phyloP scores from a whole-genome alignment of 2,888 invertebrate species.

The Petrolisthes manimaculis region DNA sequence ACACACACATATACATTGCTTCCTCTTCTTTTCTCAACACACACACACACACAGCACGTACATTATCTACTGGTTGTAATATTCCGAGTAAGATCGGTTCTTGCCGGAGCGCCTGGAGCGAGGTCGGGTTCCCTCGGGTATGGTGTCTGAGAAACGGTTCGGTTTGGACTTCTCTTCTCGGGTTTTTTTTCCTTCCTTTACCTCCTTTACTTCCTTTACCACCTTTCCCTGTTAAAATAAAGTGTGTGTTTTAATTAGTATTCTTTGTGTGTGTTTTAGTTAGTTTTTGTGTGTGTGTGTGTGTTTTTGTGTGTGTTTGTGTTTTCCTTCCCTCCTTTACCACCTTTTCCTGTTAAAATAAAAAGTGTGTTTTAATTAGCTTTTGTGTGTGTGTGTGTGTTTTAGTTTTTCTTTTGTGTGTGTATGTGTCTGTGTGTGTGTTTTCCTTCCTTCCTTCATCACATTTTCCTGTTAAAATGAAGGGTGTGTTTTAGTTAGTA shows the following conservation, averaged over 20 bases:
- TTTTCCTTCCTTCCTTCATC: too few relatives aligned
- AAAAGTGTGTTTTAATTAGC: background rate
- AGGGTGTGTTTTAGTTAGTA: background rate
- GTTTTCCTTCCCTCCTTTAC: too few relatives aligned
- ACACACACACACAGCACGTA: too few relatives aligned
- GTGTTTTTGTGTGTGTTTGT: background rate
- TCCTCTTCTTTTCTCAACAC: too few relatives aligned
- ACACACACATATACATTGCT: too few relatives aligned
- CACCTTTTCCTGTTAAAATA: too few relatives aligned
- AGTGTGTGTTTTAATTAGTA: background rate
- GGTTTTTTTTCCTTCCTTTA: constrained; percentile 31
- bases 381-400: too few relatives aligned
- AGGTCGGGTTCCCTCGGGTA: constrained; percentile 24
- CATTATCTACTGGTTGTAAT: constrained; percentile 48
- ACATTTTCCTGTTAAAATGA: too few relatives aligned
- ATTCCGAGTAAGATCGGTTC: constrained; percentile 49
- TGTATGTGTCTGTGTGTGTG: background rate
- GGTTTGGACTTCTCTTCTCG: constrained; percentile 27
- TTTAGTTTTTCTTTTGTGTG: background rate
- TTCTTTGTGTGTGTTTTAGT: background rate
- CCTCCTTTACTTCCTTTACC: too few relatives aligned
- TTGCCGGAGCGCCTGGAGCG: constrained; percentile 46
- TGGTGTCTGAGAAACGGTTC: constrained; percentile 19
- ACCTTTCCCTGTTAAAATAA: constrained; percentile 16
- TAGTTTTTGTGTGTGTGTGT: too few relatives aligned